Base-by-base conservation (phyloP, 2,888 invertebrate genomes). In the Creontiades dilutus region DNA sequence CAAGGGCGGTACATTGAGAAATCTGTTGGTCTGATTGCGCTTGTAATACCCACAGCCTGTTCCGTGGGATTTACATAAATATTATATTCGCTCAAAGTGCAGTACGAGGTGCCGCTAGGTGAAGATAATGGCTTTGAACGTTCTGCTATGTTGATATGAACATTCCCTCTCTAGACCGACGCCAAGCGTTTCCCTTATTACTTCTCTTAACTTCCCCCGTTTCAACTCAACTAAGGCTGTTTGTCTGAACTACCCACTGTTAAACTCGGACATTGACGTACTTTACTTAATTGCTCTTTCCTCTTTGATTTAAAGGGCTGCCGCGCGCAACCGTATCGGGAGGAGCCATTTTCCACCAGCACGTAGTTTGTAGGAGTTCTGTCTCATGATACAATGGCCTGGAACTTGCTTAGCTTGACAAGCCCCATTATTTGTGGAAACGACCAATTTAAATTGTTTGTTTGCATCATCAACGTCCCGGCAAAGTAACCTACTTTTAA, bases 241-340 rank as follows among this genome's bases (percentile, higher is more conserved):
- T 88, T 88, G 88, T 88, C 52, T 47, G 16, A 88, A 88, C 88
- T 88, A 88, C 78, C 27, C 37, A 78, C 88, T 55, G 88, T 88
- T 88, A 88, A 86, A 88, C 88, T 88, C 88, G 78, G 88, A 88
- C 88, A 78, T 88, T 88, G 88, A 88, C 88, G 88, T 80, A 88
- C 88, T 88, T 88, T 78, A 52, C 88, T 88, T 78, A 88, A 88
- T 88, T 78, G 88, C 88, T 78, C 28, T 88, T 88, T 27, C 88
- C 78, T 80, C 76, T 88, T 88, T 78, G 78, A 88, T 88, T 88
- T 88, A 88, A 88, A 37, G 86, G 48, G 48, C 61, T 28, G 37
- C 82, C 61, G 57, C 5, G 14, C n/a, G 19, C 28, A 27, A 28
- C 57, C 61, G 57, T 37, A 37, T 37, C 61, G 61, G 85, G 14